Evolutionary conservation across 2,888 invertebrate species (phyloP), one percentile per base, ranked within the genome.

Genomic region (Acrocera orbiculus): DNA sequence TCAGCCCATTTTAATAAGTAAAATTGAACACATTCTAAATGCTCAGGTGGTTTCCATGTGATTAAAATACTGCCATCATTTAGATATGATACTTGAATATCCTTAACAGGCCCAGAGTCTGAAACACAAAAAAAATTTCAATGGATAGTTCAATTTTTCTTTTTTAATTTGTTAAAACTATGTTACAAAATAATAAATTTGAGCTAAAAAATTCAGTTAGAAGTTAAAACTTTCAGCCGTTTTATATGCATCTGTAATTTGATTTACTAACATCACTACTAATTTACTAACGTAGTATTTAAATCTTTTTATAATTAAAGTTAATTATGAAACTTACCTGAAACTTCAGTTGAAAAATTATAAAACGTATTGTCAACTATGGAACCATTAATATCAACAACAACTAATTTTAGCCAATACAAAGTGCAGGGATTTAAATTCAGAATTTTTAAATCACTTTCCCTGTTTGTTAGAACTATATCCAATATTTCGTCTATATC

Each of bases 1-100:
- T n/a, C n/a, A 3, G 42, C 41, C 54, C 54, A 54, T 22, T 49
- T 46, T 5, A 58, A 34, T 4, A 42, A 46, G 29, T 43, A 55
- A 26, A 36, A 47, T 2, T 42, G 20, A 8, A 54, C 47, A 37
- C 57, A 57, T 14, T 49, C 48, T 20, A 45, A 45, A 26, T 51
- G 44, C 0, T 41, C 40, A 4, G 55, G 47, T 3, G 44, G 38
- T 1, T 34, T 37, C 57, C 57, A 57, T 0, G 35, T 29, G 1
- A 58, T 42, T 25, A 42, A 41, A 3, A 53, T 47, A 2, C 44
- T 42, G 3, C 45, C 45, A 24, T 48, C 47, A 16, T 43, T 35
- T 4, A 37, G 27, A 4, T 30, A 23, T 5, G 25, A 27, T 7
- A 34, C 16, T 15, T 30, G 30, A 11, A 37, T 23, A 13, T 32